Conservation (phyloP, 2,888 invertebrate species). For the Pogonocherus hispidulus region DNA sequence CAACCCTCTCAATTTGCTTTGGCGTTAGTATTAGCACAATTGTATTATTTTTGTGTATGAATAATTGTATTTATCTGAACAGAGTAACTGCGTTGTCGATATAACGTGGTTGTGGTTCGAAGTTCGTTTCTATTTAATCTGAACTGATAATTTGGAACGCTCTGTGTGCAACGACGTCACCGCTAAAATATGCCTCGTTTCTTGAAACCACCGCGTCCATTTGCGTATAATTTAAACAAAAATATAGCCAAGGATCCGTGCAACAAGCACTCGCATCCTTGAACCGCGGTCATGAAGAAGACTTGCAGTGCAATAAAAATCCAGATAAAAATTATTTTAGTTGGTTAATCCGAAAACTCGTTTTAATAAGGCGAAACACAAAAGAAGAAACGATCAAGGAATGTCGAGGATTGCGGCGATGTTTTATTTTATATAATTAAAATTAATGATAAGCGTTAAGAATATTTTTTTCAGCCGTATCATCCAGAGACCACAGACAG, state of each 20-base stretch:
- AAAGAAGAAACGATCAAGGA: background rate
- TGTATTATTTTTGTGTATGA: too few relatives aligned
- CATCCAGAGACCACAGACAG: too few relatives aligned
- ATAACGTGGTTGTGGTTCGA: too few relatives aligned
- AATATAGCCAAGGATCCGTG: background rate
- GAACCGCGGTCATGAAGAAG: slow-evolving; percentile 1
- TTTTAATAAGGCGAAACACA: slow-evolving; percentile 3
- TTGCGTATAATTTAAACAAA: background rate
- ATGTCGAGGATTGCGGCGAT: background rate
- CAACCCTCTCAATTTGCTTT: too few relatives aligned
- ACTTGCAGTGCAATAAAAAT: slow-evolving; percentile 4
- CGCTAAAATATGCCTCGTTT: background rate
- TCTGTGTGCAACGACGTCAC: too few relatives aligned
- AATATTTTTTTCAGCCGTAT: too few relatives aligned
- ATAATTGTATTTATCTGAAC: too few relatives aligned
- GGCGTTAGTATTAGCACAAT: too few relatives aligned
- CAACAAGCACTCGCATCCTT: background rate
- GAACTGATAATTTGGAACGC: too few relatives aligned
- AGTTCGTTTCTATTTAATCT: too few relatives aligned
- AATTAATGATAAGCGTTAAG: too few relatives aligned
- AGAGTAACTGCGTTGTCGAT: too few relatives aligned
- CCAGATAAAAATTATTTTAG: slow-evolving; percentile 2
- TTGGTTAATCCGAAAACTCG: background rate
- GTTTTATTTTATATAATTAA: background rate
- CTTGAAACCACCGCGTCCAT: background rate